Conservation (phyloP, 2,888 invertebrate genomes). For the Apamea crenata region DNA sequence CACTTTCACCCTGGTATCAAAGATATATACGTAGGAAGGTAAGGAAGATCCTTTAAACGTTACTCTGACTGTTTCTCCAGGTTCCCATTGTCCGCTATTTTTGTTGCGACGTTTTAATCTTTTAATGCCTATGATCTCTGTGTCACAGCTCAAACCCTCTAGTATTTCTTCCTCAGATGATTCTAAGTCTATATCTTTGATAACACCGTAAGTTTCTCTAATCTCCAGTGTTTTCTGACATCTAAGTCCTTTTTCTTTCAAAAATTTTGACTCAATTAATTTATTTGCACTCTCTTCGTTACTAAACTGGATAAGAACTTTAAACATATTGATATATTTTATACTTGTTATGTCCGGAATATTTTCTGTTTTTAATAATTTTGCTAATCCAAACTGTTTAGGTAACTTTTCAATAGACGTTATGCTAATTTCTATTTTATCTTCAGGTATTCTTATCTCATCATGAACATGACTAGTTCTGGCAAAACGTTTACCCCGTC, state of each 20-base stretch:
- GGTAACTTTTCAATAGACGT: not conserved
- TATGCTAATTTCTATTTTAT: not conserved
- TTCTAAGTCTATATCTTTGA: not conserved
- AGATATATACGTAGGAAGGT: not conserved
- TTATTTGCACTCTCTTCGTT: not conserved
- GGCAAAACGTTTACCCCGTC: not conserved
- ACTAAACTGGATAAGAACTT: not conserved
- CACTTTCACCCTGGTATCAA: too few relatives aligned
- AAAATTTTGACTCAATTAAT: too few relatives aligned
- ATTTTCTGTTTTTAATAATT: not conserved
- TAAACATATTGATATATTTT: not conserved
- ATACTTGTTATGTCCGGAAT: not conserved
- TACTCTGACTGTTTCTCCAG: slow-evolving; percentile 2
- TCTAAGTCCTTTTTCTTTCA: too few relatives aligned
- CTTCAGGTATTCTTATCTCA: not conserved
- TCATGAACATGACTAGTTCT: not conserved
- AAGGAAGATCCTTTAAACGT: slow-evolving; percentile 6
- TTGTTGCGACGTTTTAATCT: not conserved
- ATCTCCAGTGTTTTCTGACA: not conserved
- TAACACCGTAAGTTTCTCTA: not conserved
- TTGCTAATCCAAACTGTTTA: not conserved
- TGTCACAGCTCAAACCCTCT: not conserved
- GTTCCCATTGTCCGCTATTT: not conserved
- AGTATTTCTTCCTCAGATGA: slow-evolving; percentile 1
- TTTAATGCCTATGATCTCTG: not conserved